Conservation (phyloP, 2,797 vertebrate genomes). For the Ptychobarbus kaznakovi region DNA sequence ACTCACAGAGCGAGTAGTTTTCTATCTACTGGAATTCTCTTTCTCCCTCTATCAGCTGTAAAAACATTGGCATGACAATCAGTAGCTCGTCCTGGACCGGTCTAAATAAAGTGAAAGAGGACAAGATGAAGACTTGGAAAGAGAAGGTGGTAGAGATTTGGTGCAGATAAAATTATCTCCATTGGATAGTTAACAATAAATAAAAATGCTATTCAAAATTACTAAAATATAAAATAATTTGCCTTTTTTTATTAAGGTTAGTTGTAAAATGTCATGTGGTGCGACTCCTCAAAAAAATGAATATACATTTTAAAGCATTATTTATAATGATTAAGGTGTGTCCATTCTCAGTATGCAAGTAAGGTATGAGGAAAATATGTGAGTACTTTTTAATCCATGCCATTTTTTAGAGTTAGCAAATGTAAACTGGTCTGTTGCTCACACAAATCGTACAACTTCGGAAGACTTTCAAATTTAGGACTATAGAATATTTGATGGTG, state of each 20-base stretch:
- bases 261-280: not conserved
- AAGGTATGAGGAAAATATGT: not conserved
- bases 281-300: not conserved
- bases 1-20: constrained; percentile 65
- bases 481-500: not conserved
- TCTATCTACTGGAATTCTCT: constrained; percentile 74
- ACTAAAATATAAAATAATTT: too few relatives aligned
- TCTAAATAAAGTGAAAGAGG: constrained; percentile 74
- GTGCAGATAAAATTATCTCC: not conserved
- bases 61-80: constrained; percentile 73
- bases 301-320: not conserved
- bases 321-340: not conserved
- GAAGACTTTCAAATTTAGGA: not conserved
- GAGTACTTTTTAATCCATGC: not conserved
- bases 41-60: constrained; percentile 72
- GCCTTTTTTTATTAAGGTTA: not conserved
- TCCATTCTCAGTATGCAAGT: not conserved
- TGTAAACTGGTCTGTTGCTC: not conserved
- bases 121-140: constrained; percentile 56
- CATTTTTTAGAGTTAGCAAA: not conserved
- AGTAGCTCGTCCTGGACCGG: constrained; percentile 63
- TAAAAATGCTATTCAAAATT: too few relatives aligned
- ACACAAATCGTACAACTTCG: not conserved
- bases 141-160: constrained; percentile 52
- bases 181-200: not conserved